Evolutionary conservation across 2,797 vertebrate genomes (phyloP).

Genomic region (Lacerta agilis): DNA sequence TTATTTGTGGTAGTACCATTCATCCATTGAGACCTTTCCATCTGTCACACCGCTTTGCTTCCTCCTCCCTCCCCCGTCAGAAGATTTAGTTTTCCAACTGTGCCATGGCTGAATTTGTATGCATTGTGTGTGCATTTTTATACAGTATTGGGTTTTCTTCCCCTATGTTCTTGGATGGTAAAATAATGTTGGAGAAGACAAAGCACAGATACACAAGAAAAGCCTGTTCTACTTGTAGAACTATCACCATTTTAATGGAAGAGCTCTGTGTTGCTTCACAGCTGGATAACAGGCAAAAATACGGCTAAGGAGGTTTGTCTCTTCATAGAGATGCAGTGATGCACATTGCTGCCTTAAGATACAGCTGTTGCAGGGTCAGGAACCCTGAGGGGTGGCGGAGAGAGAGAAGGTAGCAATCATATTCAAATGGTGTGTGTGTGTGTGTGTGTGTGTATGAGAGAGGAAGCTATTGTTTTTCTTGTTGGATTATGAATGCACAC

Average conservation of each 20-base stretch:
- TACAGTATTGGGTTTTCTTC: slow-evolving; percentile 37
- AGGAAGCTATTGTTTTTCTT: neutral
- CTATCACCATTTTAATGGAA: slow-evolving; percentile 1
- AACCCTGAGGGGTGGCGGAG: neutral
- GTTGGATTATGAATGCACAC: neutral
- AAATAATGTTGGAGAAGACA: slow-evolving; percentile 39
- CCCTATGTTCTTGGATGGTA: slow-evolving; percentile 22
- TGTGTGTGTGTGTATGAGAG: neutral
- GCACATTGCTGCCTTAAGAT: neutral
- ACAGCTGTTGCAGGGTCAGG: neutral
- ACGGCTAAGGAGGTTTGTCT: neutral
- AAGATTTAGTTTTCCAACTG: slow-evolving; percentile 80
- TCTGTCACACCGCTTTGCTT: slow-evolving; percentile 88
- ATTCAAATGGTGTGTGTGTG: neutral
- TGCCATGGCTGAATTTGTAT: slow-evolving; percentile 78
- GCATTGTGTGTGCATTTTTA: slow-evolving; percentile 62
- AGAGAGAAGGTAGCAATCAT: neutral
- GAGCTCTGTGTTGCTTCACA: neutral
- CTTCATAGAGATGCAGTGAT: neutral
- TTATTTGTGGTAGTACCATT: slow-evolving; percentile 87
- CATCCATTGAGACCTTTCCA: slow-evolving; percentile 91
- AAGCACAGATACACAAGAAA: neutral
- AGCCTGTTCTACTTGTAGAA: neutral
- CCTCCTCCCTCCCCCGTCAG: slow-evolving; percentile 69
- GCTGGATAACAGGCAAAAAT: neutral